Evolutionary conservation across 2,888 invertebrate genomes (phyloP), one percentile per base, ranked within the genome.

Genomic region (Cephus rjabovi): DNA sequence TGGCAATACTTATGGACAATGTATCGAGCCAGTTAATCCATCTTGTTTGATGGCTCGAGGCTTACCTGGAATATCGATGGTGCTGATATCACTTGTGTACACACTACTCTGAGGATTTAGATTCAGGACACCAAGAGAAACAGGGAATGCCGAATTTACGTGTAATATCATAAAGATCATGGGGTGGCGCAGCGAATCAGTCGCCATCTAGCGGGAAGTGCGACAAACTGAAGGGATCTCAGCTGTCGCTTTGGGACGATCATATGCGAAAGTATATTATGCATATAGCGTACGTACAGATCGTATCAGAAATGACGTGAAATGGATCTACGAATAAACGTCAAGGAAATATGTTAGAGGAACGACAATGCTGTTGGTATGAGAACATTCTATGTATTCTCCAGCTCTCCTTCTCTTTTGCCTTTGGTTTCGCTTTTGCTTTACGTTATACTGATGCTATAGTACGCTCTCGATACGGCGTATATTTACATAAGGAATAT

Each of bases 401-500:
- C 35, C 4, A 23, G 68, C 69, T 34, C 76, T 73, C 9, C 40
- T 15, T 40, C 15, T 77, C 75, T 77, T 35, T 77, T 69, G 33
- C 71, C 40, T 73, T 34, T 73, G 34, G 68, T 12, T n/a, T 35
- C 23, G 35, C 74, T 74, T 34, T 23, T 74, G 68, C 73, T 56
- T 9, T 23, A 9, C 56, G 56, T 9, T 23, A 56, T 9, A 2
- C 0, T 9, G 56, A 23, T 9, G 56, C 23, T 56, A 23, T 0
- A 9, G 56, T 56, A 56, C 56, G 56, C 23, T 23, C 56, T 56
- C 56, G 56, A 56, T 15, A 56, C 56, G 56, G 31, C 33, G n/a
- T 15, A 71, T 37, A 70, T 77, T 75, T 70, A 75, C 77, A 40
- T 77, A 35, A 77, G 71, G 40, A 75, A 77, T 77, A 34, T 34